phyloP scores from a whole-genome alignment of 2,888 invertebrate species.

The Patella caerulea region DNA sequence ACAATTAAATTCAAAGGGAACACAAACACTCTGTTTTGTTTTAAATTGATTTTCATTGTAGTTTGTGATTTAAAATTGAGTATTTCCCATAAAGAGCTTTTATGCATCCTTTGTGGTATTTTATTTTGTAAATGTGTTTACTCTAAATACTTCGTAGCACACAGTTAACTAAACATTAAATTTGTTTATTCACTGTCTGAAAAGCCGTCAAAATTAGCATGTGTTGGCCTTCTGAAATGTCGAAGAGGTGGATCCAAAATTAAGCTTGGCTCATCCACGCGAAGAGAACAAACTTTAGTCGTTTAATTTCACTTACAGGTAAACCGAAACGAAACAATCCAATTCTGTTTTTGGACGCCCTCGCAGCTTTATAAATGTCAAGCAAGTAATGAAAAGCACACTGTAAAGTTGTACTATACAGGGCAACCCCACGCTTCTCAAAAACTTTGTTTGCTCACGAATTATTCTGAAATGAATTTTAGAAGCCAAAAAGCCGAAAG shows the following conservation, averaged over 20 bases:
- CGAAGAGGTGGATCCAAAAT: constrained; percentile 9
- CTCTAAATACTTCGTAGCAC: too few species aligned
- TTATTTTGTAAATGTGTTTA: too few species aligned
- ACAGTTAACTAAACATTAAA: background rate
- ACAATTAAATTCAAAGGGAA: too few species aligned
- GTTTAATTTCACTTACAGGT: background rate
- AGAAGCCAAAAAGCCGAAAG: constrained; percentile 24
- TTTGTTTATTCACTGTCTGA: constrained; percentile 5
- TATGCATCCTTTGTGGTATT: too few species aligned
- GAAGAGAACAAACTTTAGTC: background rate
- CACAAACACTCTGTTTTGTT: too few species aligned
- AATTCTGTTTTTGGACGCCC: constrained; percentile 7
- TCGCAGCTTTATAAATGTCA: constrained; percentile 12
- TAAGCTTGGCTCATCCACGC: background rate
- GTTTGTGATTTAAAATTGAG: too few species aligned
- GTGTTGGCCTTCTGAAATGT: constrained; percentile 2
- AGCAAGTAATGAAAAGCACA: background rate
- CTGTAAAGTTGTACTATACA: constrained; percentile 6
- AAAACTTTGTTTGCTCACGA: constrained; percentile 10
- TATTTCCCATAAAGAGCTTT: too few species aligned
- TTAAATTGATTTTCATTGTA: too few species aligned
- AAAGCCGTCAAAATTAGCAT: background rate
- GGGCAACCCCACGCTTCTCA: constrained; percentile 10
- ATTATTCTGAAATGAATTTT: constrained; percentile 24
- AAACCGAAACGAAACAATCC: constrained; percentile 4